Evolutionary conservation across 2,888 invertebrate species (phyloP), one percentile per base, ranked within the genome.

Genomic region (Helicoverpa assulta): DNA sequence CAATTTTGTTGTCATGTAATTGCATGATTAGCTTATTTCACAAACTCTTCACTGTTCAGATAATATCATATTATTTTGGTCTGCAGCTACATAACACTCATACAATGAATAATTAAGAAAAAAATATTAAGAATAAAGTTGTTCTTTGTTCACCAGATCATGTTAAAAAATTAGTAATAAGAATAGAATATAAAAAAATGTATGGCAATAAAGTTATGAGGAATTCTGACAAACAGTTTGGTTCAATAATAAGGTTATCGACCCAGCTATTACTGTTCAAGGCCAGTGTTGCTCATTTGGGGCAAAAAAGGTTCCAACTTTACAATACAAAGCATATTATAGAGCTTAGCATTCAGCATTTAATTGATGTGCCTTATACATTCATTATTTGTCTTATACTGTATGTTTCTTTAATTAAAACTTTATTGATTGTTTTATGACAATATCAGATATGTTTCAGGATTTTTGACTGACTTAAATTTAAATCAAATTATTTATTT

Each of bases 221-320:
- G 43, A 55, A 53, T 56, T 56, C 59, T 75, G 47, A 63, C 53
- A 65, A 70, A 65, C 43, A 70, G 55, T 61, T 74, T 52, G 18
- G 51, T 63, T 51, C 57, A 67, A 60, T 73, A 61, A 58, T 55
- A 40, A 82, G 84, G 82, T 80, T 69, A 29, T 55, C 18, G 70
- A 83, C 71, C 83, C 55, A 40, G 51, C 71, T 67, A 58, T 70
- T 66, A 69, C 58, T 19, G 56, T 73, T 80, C 84, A 84, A 84
- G 84, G 82, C 67, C 64, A 16, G 18, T 57, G 37, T 47, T 55
- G 33, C 59, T 76, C 60, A 73, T 69, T 73, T 69, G 60, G 52
- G 51, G 66, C 76, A 78, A 81, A 82, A 77, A 78, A 67, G 50
- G 66, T 57, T 53, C 37, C 26, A 72, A 54, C 67, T 65, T 65